phyloP scores from a whole-genome alignment of 1,140 invertebrate genomes.

The Hypsibius dujardini region DNA sequence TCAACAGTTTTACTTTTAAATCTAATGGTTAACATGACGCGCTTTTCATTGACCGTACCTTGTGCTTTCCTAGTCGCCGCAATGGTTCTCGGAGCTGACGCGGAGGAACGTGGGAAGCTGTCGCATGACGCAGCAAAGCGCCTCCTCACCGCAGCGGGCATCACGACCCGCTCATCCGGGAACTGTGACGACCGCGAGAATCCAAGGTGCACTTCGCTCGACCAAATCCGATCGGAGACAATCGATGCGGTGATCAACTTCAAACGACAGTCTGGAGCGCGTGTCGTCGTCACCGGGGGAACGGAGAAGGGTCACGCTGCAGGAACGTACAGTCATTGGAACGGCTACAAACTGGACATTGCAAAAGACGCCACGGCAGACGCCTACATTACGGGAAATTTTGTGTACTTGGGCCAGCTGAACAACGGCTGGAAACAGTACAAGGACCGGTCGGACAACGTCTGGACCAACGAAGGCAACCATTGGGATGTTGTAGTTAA shows the following conservation, averaged over 20 bases:
- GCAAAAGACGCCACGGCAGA: background rate
- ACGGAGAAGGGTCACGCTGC: background rate
- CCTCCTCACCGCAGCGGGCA: background rate
- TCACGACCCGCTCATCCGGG: background rate
- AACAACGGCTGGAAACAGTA: background rate
- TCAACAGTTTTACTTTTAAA: too few relatives aligned
- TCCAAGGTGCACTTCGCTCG: background rate
- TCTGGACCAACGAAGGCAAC: conserved; percentile 5
- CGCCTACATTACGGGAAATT: background rate
- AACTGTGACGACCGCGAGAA: background rate
- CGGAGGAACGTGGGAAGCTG: too few relatives aligned
- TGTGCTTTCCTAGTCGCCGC: too few relatives aligned
- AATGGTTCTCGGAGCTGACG: too few relatives aligned
- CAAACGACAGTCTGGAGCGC: background rate
- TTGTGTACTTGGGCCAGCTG: background rate
- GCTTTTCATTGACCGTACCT: too few relatives aligned
- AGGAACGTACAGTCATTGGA: background rate
- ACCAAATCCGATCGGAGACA: background rate
- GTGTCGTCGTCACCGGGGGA: background rate
- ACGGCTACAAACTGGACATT: conserved; percentile 9
- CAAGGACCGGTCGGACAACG: background rate
- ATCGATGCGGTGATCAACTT: background rate
- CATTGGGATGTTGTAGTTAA: background rate
- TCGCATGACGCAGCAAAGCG: too few relatives aligned
- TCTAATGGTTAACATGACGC: too few relatives aligned